Conservation (phyloP, 1,140 invertebrate genomes). For the Phenacoccus solenopsis region DNA sequence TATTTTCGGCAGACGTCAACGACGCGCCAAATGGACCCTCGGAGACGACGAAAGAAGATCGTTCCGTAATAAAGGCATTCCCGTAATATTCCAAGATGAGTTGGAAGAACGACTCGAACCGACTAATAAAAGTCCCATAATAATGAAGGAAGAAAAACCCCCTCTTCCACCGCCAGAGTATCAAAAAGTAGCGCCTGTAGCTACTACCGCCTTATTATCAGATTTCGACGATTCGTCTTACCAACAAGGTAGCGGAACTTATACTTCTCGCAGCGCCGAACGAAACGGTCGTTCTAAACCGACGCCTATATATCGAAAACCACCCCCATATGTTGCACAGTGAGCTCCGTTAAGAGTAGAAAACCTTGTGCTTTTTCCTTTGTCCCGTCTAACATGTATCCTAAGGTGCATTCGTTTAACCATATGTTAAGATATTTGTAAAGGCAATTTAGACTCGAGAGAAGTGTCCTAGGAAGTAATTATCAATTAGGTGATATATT, state of each 20-base stretch:
- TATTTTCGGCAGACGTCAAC: constrained; percentile 20
- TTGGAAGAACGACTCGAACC: constrained; percentile 78
- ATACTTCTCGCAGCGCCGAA: constrained; percentile 51
- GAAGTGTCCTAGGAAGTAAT: too few relatives aligned
- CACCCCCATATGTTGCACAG: constrained; percentile 81
- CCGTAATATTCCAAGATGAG: constrained; percentile 88
- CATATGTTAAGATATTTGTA: neutral
- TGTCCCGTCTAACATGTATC: too few relatives aligned
- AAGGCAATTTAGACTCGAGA: neutral
- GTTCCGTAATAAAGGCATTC: constrained; percentile 81
- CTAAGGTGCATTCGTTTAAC: neutral
- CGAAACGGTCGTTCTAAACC: constrained; percentile 50
- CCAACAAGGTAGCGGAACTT: constrained; percentile 66
- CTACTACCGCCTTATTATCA: constrained; percentile 36
- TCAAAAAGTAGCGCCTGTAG: constrained; percentile 41
- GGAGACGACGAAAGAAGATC: constrained; percentile 61
- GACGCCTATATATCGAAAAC: constrained; percentile 75
- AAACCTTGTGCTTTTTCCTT: neutral
- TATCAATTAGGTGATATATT: too few relatives aligned
- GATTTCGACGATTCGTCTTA: constrained; percentile 45
- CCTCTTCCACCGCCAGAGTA: constrained; percentile 67
- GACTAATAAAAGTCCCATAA: constrained; percentile 77
- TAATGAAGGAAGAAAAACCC: constrained; percentile 85
- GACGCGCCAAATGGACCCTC: constrained; percentile 33
- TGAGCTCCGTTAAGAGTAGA: constrained; percentile 44